Evolutionary conservation across 2,888 invertebrate species (phyloP).

Genomic region (Anagyrus pseudococci): DNA sequence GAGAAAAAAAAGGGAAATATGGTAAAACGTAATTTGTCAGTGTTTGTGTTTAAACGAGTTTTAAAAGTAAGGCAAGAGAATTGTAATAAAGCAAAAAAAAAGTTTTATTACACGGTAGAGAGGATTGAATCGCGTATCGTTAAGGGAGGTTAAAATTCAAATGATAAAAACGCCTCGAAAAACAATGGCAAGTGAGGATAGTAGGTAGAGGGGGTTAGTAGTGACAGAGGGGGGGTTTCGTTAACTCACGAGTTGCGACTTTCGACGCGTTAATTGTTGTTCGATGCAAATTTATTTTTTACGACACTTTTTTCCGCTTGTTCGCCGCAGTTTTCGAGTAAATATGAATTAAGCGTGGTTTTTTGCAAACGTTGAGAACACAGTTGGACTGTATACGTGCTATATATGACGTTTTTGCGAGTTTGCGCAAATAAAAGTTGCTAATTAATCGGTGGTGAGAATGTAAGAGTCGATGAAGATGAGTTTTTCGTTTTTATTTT

Average conservation of each 20-base stretch:
- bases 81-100: not conserved
- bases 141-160: not conserved
- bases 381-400: too few relatives aligned
- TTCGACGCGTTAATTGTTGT: slow-evolving; percentile 35
- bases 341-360: not conserved
- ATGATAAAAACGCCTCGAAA: not conserved
- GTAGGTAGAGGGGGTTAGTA: too few relatives aligned
- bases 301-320: slow-evolving; percentile 35
- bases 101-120: too few relatives aligned
- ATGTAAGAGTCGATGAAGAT: slow-evolving; percentile 3
- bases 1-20: too few relatives aligned
- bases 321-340: slow-evolving; percentile 11
- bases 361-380: not conserved
- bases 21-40: slow-evolving; percentile 26
- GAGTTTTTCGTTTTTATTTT: too few relatives aligned
- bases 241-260: slow-evolving; percentile 24
- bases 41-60: slow-evolving; percentile 18
- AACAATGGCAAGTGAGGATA: too few relatives aligned
- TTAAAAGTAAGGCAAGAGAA: not conserved
- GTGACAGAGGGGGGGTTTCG: slow-evolving; percentile 14
- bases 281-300: slow-evolving; percentile 37
- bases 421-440: not conserved
- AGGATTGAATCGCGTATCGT: not conserved
- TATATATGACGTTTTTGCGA: slow-evolving; percentile 1
- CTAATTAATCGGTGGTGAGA: not conserved